Evolutionary conservation across 2,113 vertebrate genomes (phyloP).

Genomic region (Rhadina sibilatrix): DNA sequence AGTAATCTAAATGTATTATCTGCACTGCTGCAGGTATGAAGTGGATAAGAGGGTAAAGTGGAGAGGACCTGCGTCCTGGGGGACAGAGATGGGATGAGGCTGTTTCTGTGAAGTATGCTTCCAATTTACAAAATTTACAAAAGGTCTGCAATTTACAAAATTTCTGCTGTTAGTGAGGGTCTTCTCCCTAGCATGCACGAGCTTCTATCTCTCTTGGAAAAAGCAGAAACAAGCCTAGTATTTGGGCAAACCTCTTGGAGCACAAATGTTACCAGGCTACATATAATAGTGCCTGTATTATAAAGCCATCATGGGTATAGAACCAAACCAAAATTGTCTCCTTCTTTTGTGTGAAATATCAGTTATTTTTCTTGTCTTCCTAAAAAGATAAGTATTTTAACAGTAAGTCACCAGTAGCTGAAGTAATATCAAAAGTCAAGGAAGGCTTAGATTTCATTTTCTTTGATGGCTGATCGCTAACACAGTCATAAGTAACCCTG

Average conservation of each 20-base stretch:
- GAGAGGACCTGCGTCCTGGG: neutral
- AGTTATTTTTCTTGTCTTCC: neutral
- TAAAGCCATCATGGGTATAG: neutral
- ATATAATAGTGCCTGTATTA: accelerated
- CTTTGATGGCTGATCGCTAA: neutral
- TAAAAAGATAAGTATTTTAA: neutral
- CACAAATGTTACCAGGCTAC: neutral
- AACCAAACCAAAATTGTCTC: neutral
- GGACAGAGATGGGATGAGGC: neutral
- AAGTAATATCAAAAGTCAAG: neutral
- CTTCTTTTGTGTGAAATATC: neutral
- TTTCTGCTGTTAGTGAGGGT: neutral
- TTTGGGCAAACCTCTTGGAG: neutral
- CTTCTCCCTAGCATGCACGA: neutral
- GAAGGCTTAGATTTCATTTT: neutral
- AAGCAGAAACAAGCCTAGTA: neutral
- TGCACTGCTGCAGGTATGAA: neutral
- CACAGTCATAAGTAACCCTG: no score
- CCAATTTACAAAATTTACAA: neutral
- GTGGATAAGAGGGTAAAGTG: neutral
- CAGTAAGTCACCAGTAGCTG: neutral
- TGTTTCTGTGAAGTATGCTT: neutral
- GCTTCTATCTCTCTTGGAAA: neutral
- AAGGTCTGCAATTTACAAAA: neutral
- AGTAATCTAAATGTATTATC: neutral